Evolutionary conservation across 2,113 vertebrate species (phyloP), one percentile per base, ranked within the genome.

Genomic region (Cathartes aura): DNA sequence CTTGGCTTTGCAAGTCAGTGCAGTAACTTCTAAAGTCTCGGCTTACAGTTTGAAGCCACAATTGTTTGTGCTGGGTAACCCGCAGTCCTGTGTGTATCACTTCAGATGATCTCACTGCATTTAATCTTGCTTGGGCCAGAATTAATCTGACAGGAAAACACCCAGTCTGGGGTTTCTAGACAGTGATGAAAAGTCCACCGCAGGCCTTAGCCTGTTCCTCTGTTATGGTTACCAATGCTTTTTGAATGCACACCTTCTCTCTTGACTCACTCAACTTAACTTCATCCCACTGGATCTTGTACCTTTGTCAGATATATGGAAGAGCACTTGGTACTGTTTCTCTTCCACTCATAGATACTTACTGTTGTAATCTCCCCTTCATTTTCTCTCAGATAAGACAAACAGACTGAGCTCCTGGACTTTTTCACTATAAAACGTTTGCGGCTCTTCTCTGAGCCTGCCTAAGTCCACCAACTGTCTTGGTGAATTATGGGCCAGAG

Each of bases 111-210:
- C 48, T 70, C 63, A 22, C 43, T 45, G 42, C 4, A 2, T 50
- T 64, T 64, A 45, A 30, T 45, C 38, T 70, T 64, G 43, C 43
- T 22, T n/a, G 32, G 43, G 43, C 34, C 38, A 50, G 72, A 89
- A 47, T 45, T 59, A 59, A 22, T 64, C n/a, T 43, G 30, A 67
- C 42, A 21, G 52, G 75, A 45, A 64, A 48, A n/a, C 20, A 19
- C 22, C 23, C 32, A 10, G 29, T 30, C 59, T 48, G 72, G 15
- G 38, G n/a, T 78, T 76, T 55, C 47, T 47, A 55, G 63, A 20
- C 0, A 1, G 45, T 53, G n/a, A 20, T 1, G 7, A 34, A 13
- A 70, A 17, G n/a, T 52, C 14, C 50, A 26, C 48, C 29, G 11
- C 36, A 22, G 60, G 43, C 30, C 24, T 34, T 43, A 17, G 26